Percentiles rank a stretch among this genome's conserved stretches.
Conservation (phyloP, 2,797 vertebrate species). For the Perodicticus potto region DNA sequence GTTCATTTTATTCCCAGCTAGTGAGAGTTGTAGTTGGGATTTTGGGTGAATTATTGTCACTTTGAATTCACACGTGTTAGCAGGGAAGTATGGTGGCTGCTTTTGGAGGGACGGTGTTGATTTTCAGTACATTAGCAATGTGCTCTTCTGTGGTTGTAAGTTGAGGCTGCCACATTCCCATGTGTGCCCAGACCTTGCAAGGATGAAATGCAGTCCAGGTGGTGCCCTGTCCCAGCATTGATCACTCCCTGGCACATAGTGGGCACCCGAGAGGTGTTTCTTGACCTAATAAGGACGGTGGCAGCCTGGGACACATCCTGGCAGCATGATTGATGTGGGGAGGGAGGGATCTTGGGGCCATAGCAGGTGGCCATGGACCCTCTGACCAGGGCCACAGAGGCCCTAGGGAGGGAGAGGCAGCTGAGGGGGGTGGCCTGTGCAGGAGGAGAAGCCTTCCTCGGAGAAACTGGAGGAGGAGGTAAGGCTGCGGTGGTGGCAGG, state of each 20-base stretch:
- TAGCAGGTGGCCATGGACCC: not conserved
- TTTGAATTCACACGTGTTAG: not conserved
- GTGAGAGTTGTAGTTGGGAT: not conserved
- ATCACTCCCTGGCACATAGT: accelerated
- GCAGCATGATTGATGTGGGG: accelerated
- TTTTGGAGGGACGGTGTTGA: not conserved
- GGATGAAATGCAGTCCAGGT: not conserved
- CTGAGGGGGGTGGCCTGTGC: not conserved
- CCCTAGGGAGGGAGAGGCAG: not conserved
- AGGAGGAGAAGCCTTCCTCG: not conserved
- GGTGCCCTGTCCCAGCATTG: accelerated
- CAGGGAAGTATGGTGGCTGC: not conserved
- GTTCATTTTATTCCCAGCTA: not conserved
- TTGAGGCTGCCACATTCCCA: not conserved
- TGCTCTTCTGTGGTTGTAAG: no score
- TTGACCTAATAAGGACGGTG: not conserved
- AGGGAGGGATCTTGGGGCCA: not conserved
- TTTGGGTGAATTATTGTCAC: not conserved
- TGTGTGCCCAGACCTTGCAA: not conserved
- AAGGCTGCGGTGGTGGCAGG: not conserved
- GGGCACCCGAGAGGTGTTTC: not conserved
- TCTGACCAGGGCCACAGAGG: not conserved
- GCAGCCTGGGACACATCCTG: not conserved
- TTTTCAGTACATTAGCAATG: accelerated
- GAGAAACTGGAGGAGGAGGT: not conserved